Evolutionary conservation across 2,888 invertebrate genomes (phyloP).

Genomic region (Boloria euphrosyne): DNA sequence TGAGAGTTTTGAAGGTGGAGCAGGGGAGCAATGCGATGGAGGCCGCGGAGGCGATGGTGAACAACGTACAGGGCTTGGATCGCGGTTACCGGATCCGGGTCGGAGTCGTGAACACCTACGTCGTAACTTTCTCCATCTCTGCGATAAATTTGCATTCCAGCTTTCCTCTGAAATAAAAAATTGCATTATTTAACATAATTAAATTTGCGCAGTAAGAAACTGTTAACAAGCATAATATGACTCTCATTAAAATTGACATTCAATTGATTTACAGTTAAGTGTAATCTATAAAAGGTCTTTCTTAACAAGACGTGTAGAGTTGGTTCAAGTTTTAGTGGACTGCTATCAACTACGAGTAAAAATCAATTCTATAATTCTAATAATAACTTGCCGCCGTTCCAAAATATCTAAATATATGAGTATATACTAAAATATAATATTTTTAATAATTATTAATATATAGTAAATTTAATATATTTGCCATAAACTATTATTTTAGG

Average conservation of each 20-base stretch:
- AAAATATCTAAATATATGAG: too few species aligned
- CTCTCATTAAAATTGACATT: not conserved
- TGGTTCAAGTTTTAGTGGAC: not conserved
- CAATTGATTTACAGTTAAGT: constrained; percentile 14
- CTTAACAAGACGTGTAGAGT: not conserved
- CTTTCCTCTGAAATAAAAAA: constrained; percentile 83
- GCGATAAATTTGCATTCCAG: constrained; percentile 89
- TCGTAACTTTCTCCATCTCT: constrained; percentile 88
- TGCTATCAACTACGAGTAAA: too few species aligned
- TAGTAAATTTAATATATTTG: too few species aligned
- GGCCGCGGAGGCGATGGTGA: constrained; percentile 81
- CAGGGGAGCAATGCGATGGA: constrained; percentile 75
- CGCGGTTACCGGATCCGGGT: constrained; percentile 83
- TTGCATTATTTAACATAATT: not conserved
- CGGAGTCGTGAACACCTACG: constrained; percentile 86
- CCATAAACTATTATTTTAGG: too few species aligned
- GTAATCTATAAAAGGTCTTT: constrained; percentile 19
- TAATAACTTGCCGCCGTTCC: too few species aligned
- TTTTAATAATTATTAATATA: too few species aligned
- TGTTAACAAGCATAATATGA: too few species aligned
- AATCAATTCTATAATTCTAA: too few species aligned
- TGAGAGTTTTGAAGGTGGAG: constrained; percentile 74
- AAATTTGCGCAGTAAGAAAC: not conserved
- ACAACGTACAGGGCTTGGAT: constrained; percentile 80
- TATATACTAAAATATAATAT: too few species aligned